Evolutionary conservation across 2,888 invertebrate species (phyloP).

Genomic region (Euproctis similis): DNA sequence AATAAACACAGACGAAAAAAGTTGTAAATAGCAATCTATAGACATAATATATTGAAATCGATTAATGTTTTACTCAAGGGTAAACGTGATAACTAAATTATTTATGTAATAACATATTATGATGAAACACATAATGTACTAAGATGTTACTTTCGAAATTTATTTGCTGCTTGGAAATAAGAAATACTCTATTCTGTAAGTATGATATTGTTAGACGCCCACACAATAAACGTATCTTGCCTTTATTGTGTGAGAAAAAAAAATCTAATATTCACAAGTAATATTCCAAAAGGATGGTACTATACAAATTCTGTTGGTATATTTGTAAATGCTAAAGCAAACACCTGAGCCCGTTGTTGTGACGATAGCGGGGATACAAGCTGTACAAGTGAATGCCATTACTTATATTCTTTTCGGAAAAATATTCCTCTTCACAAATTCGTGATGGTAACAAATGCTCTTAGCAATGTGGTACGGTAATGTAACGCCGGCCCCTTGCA

Average conservation of each 20-base stretch:
- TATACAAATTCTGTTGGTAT: constrained; percentile 6
- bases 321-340: constrained; percentile 21
- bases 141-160: too few species aligned
- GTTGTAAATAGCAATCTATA: too few species aligned
- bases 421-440: constrained; percentile 54
- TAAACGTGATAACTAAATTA: too few species aligned
- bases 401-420: constrained; percentile 39
- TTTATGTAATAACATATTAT: too few species aligned
- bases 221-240: constrained; percentile 5
- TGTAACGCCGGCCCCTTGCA: too few species aligned
- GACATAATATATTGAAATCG: too few species aligned
- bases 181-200: constrained; percentile 2
- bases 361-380: constrained; percentile 20
- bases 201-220: constrained; percentile 6
- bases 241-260: constrained; percentile 6
- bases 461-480: too few species aligned
- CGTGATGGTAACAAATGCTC: constrained; percentile 58
- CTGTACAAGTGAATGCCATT: constrained; percentile 33
- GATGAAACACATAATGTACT: too few species aligned
- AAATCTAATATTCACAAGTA: constrained; percentile 4
- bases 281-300: constrained; percentile 5
- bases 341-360: constrained; percentile 26
- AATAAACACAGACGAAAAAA: too few species aligned
- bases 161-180: too few species aligned
- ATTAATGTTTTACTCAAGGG: too few species aligned